These are phyloP conservation scores for Pogonognathellus flavescens DNA, from an alignment of 1,140 invertebrate species.

Conservation along the genomic window DNA sequence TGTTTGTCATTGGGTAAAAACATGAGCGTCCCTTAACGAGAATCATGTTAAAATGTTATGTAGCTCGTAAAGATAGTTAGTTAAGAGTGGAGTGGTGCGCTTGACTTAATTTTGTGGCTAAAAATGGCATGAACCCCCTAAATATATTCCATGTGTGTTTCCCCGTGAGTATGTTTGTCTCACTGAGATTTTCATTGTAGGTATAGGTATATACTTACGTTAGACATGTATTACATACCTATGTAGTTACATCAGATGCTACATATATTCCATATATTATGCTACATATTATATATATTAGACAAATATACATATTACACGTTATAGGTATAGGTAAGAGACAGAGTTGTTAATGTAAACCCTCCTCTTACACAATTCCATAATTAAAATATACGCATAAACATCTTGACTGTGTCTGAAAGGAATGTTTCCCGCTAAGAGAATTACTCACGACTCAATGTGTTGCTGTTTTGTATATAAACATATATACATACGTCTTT, in stretches of 20 bases:
- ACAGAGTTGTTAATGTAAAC: background rate
- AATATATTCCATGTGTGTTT: constrained; percentile 39
- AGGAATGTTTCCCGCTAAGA: background rate
- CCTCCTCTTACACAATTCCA: constrained; percentile 7
- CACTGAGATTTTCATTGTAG: too few relatives aligned
- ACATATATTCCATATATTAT: too few relatives aligned
- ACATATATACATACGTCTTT: too few relatives aligned
- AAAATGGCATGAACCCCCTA: constrained; percentile 7
- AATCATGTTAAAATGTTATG: constrained; percentile 41
- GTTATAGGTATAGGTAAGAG: background rate
- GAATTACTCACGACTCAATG: too few relatives aligned
- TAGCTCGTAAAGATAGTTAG: constrained; percentile 33
- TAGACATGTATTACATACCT: constrained; percentile 1
- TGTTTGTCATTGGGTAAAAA: constrained; percentile 28
- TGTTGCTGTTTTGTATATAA: too few relatives aligned
- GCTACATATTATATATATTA: too few relatives aligned
- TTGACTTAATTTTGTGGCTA: constrained; percentile 47
- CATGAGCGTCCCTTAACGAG: constrained; percentile 34
- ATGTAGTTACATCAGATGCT: too few relatives aligned
- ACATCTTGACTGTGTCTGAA: background rate
- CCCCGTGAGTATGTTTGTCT: background rate
- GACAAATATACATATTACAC: too few relatives aligned
- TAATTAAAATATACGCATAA: constrained; percentile 43
- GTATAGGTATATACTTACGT: too few relatives aligned
- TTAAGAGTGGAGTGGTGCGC: constrained; percentile 40